Evolutionary conservation across 2,113 vertebrate species (phyloP).

Genomic region (Antigone vipio): DNA sequence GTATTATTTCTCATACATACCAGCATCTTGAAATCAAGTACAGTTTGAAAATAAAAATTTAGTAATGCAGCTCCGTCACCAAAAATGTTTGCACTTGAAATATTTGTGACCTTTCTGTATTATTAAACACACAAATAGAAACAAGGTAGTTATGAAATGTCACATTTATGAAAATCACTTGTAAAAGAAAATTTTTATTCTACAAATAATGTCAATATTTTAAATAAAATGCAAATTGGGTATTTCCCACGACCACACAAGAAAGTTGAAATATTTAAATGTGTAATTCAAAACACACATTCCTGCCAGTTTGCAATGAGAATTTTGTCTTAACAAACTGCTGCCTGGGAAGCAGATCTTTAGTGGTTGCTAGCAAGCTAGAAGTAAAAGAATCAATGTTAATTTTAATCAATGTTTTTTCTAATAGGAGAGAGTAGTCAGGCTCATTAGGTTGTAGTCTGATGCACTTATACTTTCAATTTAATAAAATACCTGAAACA

Average conservation of each 20-base stretch:
- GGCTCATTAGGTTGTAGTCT: not conserved
- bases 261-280: not conserved
- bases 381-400: not conserved
- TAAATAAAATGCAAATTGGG: constrained; percentile 24
- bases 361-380: not conserved
- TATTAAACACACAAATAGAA: not conserved
- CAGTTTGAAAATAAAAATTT: not conserved
- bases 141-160: not conserved
- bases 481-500: constrained; percentile 12
- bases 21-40: not conserved
- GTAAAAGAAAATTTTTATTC: not conserved
- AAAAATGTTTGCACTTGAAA: not conserved
- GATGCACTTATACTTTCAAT: constrained; percentile 13
- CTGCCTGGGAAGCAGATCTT: constrained; percentile 29
- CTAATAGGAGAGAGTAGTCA: not conserved
- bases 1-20: not conserved
- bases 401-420: not conserved
- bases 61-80: not conserved
- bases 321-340: not conserved
- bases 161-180: not conserved
- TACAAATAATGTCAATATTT: not conserved
- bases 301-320: not conserved
- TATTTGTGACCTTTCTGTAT: not conserved
- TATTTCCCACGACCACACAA: not conserved
- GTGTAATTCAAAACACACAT: not conserved